A percentile compares a stretch with the other conserved stretches of the same genome.
Evolutionary conservation across 2,888 invertebrate species (phyloP).

Genomic region (Agrochola litura): DNA sequence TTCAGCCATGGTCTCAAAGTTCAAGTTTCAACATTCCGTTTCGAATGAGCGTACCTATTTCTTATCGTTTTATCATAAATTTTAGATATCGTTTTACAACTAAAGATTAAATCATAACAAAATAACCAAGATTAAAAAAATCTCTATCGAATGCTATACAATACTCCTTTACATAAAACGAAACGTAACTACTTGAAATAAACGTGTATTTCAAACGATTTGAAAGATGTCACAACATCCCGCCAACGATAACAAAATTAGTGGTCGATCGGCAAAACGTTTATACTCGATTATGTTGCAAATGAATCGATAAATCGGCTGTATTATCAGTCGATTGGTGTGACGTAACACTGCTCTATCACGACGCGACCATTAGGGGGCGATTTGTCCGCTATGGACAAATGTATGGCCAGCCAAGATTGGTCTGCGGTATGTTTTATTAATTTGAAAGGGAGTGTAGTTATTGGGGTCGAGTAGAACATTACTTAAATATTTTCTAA

Average conservation of each 20-base stretch:
- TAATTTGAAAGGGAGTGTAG: slow-evolving; percentile 43
- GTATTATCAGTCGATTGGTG: slow-evolving; percentile 69
- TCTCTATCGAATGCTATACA: background rate
- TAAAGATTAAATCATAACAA: background rate
- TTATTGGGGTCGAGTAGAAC: slow-evolving; percentile 25
- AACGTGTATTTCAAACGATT: slow-evolving; percentile 41
- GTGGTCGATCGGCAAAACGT: slow-evolving; percentile 47
- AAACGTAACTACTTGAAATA: slow-evolving; percentile 19
- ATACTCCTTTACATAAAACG: slow-evolving; percentile 10
- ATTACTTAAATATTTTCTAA: background rate
- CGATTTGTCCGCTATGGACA: slow-evolving; percentile 65
- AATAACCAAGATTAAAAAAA: background rate
- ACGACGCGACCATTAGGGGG: slow-evolving; percentile 74
- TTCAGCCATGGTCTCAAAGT: slow-evolving; percentile 7
- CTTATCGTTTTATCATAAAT: background rate
- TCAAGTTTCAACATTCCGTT: slow-evolving; percentile 9
- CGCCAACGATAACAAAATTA: slow-evolving; percentile 47
- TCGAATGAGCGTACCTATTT: background rate
- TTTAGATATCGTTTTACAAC: background rate
- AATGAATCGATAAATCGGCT: slow-evolving; percentile 75
- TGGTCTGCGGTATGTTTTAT: slow-evolving; percentile 45
- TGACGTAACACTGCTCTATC: slow-evolving; percentile 80
- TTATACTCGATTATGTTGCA: slow-evolving; percentile 74
- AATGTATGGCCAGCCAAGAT: slow-evolving; percentile 42
- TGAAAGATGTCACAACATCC: slow-evolving; percentile 55